These are phyloP conservation scores for Drosophila stalkeri DNA, from an alignment of 2,888 invertebrate species.

Conservation along the genomic window DNA sequence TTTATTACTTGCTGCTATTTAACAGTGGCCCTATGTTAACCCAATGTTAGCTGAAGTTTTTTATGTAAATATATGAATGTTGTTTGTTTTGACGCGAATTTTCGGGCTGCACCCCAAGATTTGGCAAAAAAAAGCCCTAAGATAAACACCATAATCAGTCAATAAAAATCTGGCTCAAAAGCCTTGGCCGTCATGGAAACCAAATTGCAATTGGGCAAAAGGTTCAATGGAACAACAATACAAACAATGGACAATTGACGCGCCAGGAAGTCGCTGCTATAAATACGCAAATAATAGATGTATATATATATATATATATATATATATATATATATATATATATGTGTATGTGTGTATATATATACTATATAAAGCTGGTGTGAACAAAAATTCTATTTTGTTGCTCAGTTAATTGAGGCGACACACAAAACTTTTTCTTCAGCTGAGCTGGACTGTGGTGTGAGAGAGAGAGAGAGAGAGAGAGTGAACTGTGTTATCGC, in stretches of 20 bases:
- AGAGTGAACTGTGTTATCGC: not conserved
- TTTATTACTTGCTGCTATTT: conserved; percentile 1
- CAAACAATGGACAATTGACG: not conserved
- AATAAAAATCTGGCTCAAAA: not conserved
- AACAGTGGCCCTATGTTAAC: not conserved
- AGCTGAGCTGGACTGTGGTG: not conserved
- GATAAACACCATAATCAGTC: conserved; percentile 1
- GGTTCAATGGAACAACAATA: not conserved
- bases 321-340: not conserved
- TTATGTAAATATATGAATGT: not conserved
- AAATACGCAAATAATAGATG: not conserved
- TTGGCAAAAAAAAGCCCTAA: not conserved
- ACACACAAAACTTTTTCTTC: conserved; percentile 11
- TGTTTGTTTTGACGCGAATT: not conserved
- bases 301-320: not conserved
- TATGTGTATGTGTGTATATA: not conserved
- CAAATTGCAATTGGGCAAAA: not conserved
- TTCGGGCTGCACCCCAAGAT: not conserved
- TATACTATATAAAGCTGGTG: not conserved
- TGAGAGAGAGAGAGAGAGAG: no score
- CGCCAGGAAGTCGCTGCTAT: not conserved
- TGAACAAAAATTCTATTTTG: not conserved
- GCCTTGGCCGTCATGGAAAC: not conserved
- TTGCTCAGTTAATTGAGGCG: conserved; percentile 42
- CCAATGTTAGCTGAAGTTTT: not conserved